Percentiles rank a stretch among this genome's conserved stretches.
Evolutionary conservation across 2,888 invertebrate genomes (phyloP).

Genomic region (Cactoblastis cactorum): DNA sequence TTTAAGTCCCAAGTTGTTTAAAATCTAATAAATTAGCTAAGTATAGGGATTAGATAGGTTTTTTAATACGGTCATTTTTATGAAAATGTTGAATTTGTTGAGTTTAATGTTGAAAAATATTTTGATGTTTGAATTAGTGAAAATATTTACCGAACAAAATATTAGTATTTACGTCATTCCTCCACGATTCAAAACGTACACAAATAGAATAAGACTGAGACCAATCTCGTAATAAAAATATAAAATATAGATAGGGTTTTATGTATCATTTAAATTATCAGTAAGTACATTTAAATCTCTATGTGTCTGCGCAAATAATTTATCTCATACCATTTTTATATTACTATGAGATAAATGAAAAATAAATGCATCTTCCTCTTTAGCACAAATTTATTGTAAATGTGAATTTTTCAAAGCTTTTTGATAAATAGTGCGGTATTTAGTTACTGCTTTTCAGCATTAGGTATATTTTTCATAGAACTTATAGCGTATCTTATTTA

Average conservation of each 20-base stretch:
- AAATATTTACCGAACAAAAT: slow-evolving; percentile 17
- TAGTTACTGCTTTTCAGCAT: neutral
- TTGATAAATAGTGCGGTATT: slow-evolving; percentile 3
- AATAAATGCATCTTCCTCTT: slow-evolving; percentile 4
- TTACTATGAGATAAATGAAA: slow-evolving; percentile 15
- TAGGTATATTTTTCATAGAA: no score
- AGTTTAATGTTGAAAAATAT: slow-evolving; percentile 29
- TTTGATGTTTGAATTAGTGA: slow-evolving; percentile 28
- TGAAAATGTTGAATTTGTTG: slow-evolving; percentile 31
- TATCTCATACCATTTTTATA: slow-evolving; percentile 31
- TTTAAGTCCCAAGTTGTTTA: slow-evolving; percentile 44
- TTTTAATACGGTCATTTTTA: slow-evolving; percentile 52
- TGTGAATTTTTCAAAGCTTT: slow-evolving; percentile 17
- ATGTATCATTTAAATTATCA: slow-evolving; percentile 8
- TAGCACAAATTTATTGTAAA: slow-evolving; percentile 19
- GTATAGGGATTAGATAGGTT: slow-evolving; percentile 47
- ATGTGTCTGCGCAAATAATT: neutral
- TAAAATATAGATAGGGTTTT: slow-evolving; percentile 22
- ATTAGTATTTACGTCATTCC: slow-evolving; percentile 26
- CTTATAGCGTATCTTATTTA: no score
- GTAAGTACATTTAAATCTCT: no score
- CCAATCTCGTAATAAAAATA: slow-evolving; percentile 45
- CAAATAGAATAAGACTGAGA: slow-evolving; percentile 64
- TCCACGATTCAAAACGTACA: slow-evolving; percentile 22
- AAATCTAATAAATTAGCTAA: slow-evolving; percentile 25